These are phyloP conservation scores for Rhinolophus sinicus DNA, from an alignment of 2,113 vertebrate species.

Conservation along the genomic window DNA sequence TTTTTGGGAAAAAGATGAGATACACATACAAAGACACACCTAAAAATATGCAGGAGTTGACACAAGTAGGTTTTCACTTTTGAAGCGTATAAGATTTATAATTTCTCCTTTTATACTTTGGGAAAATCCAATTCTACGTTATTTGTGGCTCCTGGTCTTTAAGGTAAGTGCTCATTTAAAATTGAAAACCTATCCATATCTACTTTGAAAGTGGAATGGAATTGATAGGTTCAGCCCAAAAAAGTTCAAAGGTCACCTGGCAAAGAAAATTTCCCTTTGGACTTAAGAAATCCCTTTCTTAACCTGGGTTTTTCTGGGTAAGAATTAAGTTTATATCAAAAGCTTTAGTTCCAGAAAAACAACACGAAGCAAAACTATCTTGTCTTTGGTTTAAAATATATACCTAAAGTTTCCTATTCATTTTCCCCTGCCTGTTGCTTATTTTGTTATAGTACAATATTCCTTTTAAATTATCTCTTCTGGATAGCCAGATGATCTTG, in stretches of 20 bases:
- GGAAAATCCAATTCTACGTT: neutral
- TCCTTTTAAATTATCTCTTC: neutral
- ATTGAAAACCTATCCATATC: slow-evolving; percentile 3
- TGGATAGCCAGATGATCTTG: neutral
- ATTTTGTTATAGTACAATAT: neutral
- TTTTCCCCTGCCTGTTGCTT: slow-evolving; percentile 31
- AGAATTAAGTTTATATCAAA: slow-evolving; percentile 20
- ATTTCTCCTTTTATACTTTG: slow-evolving; percentile 13
- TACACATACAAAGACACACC: neutral
- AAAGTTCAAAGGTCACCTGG: slow-evolving; percentile 27
- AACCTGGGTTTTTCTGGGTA: neutral
- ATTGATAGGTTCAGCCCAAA: neutral
- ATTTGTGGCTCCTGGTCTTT: neutral
- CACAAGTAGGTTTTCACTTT: neutral
- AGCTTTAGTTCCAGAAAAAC: neutral
- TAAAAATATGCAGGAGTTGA: neutral
- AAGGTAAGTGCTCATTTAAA: neutral
- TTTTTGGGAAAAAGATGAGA: neutral
- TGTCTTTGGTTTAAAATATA: slow-evolving; percentile 34
- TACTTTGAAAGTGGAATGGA: neutral
- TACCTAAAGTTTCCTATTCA: neutral
- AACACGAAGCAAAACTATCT: neutral
- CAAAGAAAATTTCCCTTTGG: neutral
- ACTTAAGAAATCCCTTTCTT: slow-evolving; percentile 32
- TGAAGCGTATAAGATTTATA: neutral